phyloP scores from a whole-genome alignment of 92 coral and sea anemone species.

The Paragorgia papillata region DNA sequence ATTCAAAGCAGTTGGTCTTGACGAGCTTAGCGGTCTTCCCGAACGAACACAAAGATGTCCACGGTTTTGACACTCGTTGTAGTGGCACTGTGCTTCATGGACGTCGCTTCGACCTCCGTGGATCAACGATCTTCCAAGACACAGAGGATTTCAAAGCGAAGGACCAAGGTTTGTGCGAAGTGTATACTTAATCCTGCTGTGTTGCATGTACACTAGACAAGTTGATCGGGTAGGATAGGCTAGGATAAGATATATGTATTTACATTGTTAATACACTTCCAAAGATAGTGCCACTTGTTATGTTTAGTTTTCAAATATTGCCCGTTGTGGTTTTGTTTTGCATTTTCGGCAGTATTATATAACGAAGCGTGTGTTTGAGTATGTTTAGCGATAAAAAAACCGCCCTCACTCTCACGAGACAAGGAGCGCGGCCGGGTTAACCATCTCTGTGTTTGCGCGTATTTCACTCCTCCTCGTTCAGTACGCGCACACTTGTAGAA shows the following conservation, averaged over 20 bases:
- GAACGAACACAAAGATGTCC: slow-evolving; percentile 14
- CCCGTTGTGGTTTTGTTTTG: no score
- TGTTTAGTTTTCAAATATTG: slow-evolving; percentile 30
- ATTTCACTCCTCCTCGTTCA: no score
- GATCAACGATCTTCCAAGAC: neutral
- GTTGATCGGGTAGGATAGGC: slow-evolving; percentile 10
- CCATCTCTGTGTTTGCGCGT: no score
- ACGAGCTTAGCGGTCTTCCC: no score
- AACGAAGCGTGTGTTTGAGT: no score
- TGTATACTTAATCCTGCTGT: slow-evolving; percentile 39
- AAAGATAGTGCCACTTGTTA: neutral
- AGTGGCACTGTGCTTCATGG: neutral
- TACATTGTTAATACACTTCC: slow-evolving; percentile 7
- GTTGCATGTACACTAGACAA: slow-evolving; percentile 1
- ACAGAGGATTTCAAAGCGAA: slow-evolving; percentile 16
- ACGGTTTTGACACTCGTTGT: neutral
- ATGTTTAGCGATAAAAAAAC: slow-evolving; percentile 14
- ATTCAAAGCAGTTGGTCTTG: slow-evolving; percentile 18
- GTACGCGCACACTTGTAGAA: no score
- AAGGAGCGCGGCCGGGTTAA: no score
- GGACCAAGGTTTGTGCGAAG: slow-evolving; percentile 33
- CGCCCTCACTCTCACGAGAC: no score
- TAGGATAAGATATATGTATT: slow-evolving; percentile 9
- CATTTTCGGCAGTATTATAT: no score
- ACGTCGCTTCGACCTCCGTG: neutral